Evolutionary conservation across 2,797 vertebrate genomes (phyloP), one percentile per base, ranked within the genome.

Genomic region (Neoniphon sammara): DNA sequence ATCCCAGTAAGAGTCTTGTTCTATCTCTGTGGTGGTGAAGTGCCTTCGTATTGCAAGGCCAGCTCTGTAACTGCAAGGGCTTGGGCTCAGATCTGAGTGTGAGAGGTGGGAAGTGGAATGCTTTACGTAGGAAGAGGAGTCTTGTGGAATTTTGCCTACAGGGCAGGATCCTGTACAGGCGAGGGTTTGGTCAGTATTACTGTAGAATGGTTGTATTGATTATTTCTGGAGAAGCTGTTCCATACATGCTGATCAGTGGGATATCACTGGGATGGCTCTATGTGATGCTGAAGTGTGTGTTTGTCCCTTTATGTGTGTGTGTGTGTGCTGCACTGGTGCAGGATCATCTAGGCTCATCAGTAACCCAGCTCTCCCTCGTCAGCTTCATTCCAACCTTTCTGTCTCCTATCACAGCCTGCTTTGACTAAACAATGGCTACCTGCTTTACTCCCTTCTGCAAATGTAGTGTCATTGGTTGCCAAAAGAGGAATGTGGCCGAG

Each of bases 91-190:
- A 63, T 54, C 56, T 15, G 14, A 2, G 20, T 47, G 25, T 46
- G n/a, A 44, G 61, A 55, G 53, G 68, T 73, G 70, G 78, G 73
- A 73, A 67, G 14, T 5, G 71, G 77, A 86, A 87, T 71, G 70
- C 36, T 53, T 56, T 42, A 2, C 36, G 73, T 58, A 3, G 54
- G 77, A 62, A 7, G 23, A 18, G 8, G 57, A 21, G 49, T 76
- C 34, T 31, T 62, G 46, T 39, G 69, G 71, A 59, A 80, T 75
- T 79, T 58, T 42, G 67, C 66, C 61, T 36, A 56, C 30, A 46
- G 63, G 31, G 39, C 77, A 57, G 53, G 8, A 74, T 69, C 36
- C 59, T 49, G 34, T 49, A n/a, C 0, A 18, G 2, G 27, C 2
- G 49, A 27, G 8, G 11, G 18, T 30, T 66, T 44, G 50, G 6